Percentiles rank a stretch among this genome's conserved stretches.
Evolutionary conservation across 92 coral and sea anemone species (phyloP).

Genomic region (Muricea muricata): DNA sequence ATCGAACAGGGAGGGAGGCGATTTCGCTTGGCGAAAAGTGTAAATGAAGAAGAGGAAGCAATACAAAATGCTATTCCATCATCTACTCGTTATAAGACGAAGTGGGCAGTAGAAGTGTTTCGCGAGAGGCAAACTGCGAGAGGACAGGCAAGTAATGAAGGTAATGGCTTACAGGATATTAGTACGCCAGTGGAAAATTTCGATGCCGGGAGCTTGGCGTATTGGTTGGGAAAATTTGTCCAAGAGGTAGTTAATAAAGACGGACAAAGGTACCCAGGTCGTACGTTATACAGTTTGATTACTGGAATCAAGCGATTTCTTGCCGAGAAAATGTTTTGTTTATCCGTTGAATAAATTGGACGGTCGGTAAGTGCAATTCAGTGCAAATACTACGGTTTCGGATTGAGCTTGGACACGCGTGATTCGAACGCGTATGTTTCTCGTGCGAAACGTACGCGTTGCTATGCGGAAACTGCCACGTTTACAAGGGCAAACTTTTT

Average conservation of each 20-base stretch:
- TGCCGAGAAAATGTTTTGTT: too few relatives aligned
- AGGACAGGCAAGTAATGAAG: background rate
- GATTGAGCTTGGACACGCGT: too few relatives aligned
- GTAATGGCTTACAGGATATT: background rate
- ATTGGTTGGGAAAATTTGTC: constrained; percentile 10
- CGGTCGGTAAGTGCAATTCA: too few relatives aligned
- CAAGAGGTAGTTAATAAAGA: background rate
- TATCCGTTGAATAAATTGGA: too few relatives aligned
- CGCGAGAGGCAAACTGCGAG: background rate
- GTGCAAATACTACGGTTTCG: too few relatives aligned
- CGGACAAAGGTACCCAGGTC: background rate
- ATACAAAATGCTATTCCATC: background rate
- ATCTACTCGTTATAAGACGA: constrained; percentile 8
- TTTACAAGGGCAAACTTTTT: too few relatives aligned
- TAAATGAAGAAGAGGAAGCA: background rate
- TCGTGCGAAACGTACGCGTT: too few relatives aligned
- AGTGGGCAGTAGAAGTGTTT: constrained; percentile 4
- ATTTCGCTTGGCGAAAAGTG: background rate
- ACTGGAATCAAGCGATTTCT: too few relatives aligned
- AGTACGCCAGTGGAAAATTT: background rate
- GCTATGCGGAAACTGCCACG: too few relatives aligned
- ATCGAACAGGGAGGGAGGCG: background rate
- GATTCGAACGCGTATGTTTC: too few relatives aligned
- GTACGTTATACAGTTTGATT: too few relatives aligned
- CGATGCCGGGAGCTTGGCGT: background rate